phyloP scores from a whole-genome alignment of 2,113 vertebrate genomes.

The Psophia crepitans region DNA sequence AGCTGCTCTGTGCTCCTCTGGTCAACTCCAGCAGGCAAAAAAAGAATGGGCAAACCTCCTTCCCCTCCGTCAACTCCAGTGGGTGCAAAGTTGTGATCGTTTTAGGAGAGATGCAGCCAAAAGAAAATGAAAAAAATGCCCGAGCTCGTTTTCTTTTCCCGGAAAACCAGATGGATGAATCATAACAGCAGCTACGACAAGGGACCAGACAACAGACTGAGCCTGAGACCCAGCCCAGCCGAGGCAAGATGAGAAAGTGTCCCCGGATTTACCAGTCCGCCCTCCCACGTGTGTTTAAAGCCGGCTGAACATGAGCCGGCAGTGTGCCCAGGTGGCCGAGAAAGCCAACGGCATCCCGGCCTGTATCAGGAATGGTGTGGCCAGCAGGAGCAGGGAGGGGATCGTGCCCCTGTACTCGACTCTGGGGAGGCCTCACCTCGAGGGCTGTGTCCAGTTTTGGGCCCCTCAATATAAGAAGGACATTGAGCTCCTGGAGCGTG shows the following conservation, averaged over 20 bases:
- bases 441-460: no score
- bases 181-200: slow-evolving; percentile 56
- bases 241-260: slow-evolving; percentile 24
- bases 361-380: no score
- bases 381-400: no score
- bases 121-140: not conserved
- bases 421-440: no score
- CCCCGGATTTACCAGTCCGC: slow-evolving; percentile 38
- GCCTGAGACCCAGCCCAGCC: slow-evolving; percentile 1
- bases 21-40: not conserved
- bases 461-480: no score
- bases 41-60: not conserved
- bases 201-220: slow-evolving; percentile 63
- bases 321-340: no score
- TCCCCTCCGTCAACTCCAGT: not conserved
- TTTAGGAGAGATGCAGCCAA: not conserved
- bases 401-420: no score
- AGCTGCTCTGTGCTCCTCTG: not conserved
- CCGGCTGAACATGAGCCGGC: no score
- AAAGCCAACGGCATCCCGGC: no score
- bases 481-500: no score
- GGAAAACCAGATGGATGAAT: slow-evolving; percentile 68
- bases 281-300: slow-evolving; percentile 37
- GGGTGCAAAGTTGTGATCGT: not conserved
- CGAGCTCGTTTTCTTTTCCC: slow-evolving; percentile 50